A percentile compares a stretch with the other conserved stretches of the same genome.
Evolutionary conservation across 2,888 invertebrate genomes (phyloP).

Genomic region (Agrenia bidenticulata): DNA sequence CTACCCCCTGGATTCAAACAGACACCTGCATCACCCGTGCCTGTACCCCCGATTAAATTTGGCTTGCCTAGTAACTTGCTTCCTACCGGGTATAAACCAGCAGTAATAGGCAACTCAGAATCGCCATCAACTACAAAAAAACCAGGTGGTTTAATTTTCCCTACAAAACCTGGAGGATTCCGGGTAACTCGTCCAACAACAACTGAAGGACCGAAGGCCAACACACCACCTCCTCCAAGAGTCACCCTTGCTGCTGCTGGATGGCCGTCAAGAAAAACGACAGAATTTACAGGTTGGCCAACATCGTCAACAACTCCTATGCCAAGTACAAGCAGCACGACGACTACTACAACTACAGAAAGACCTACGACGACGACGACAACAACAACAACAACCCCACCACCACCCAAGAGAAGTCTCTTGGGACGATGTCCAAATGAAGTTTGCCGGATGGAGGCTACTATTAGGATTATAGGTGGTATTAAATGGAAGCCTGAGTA

Average conservation of each 20-base stretch:
- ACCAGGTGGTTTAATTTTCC: conserved; percentile 69
- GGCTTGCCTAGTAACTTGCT: conserved; percentile 63
- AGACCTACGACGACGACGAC: conserved; percentile 68
- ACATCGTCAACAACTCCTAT: conserved; percentile 69
- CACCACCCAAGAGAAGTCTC: conserved; percentile 63
- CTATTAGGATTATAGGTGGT: conserved; percentile 78
- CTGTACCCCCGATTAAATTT: conserved; percentile 40
- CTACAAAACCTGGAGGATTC: conserved; percentile 70
- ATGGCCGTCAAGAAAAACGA: conserved; percentile 81
- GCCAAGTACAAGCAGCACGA: conserved; percentile 61
- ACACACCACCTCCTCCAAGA: conserved; percentile 60
- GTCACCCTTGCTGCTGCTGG: conserved; percentile 73
- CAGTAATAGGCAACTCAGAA: conserved; percentile 6
- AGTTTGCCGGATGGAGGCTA: conserved; percentile 77
- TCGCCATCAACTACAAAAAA: conserved; percentile 44
- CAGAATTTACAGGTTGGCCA: conserved; percentile 89
- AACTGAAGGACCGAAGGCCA: conserved; percentile 58
- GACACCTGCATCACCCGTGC: conserved; percentile 13
- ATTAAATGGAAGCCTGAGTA: conserved; percentile 83
- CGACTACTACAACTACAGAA: conserved; percentile 62
- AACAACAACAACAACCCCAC: conserved; percentile 70
- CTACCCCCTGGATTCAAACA: conserved; percentile 38
- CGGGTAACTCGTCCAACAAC: conserved; percentile 66
- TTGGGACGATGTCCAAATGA: conserved; percentile 40
- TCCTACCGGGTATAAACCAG: conserved; percentile 63